phyloP scores from a whole-genome alignment of 2,113 vertebrate genomes.

The Choloepus hoffmanni region DNA sequence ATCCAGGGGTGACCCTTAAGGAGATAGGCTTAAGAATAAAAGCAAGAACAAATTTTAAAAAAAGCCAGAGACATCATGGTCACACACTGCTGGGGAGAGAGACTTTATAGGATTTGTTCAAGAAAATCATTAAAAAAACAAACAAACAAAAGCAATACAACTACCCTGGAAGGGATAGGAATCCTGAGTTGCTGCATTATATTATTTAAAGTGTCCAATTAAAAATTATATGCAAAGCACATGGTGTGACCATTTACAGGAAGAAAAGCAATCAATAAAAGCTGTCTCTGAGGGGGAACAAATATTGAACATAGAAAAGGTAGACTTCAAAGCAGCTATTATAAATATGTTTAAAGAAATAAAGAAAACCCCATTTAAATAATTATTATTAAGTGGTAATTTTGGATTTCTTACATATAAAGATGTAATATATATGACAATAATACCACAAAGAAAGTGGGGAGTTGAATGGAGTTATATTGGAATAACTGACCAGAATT shows the following conservation, averaged over 20 bases:
- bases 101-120: constrained; percentile 32
- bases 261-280: constrained; percentile 3
- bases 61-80: background rate
- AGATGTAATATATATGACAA: too few relatives aligned
- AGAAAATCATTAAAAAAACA: background rate
- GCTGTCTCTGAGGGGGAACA: background rate
- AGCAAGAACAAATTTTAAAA: background rate
- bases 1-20: background rate
- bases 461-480: too few relatives aligned
- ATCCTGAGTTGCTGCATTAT: background rate
- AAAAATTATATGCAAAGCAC: background rate
- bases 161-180: background rate
- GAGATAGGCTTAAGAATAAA: background rate
- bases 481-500: too few relatives aligned
- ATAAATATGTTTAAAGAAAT: background rate
- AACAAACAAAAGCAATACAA: constrained; percentile 27
- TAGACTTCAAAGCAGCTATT: constrained; percentile 8
- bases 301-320: background rate
- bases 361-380: background rate
- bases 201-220: background rate
- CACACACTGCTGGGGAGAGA: background rate
- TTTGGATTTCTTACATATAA: too few relatives aligned
- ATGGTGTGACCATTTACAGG: background rate
- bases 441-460: too few relatives aligned
- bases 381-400: background rate